A percentile compares a stretch with the other conserved stretches of the same genome.
These are phyloP conservation scores for Trematomus loennbergii DNA, from an alignment of 2,113 vertebrate species.

Conservation along the genomic window DNA sequence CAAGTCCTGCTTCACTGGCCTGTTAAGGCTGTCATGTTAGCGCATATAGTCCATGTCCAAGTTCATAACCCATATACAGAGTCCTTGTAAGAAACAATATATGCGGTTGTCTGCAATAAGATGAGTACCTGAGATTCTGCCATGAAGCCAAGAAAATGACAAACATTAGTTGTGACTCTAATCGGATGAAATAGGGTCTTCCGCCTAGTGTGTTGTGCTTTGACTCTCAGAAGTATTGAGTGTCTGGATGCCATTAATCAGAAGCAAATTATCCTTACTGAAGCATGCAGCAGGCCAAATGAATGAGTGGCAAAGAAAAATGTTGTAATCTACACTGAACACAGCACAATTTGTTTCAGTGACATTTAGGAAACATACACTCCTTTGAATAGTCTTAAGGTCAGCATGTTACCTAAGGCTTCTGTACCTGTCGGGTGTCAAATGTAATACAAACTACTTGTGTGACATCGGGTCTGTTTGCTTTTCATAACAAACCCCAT, in stretches of 20 bases:
- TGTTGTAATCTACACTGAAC: neutral
- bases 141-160: slow-evolving; percentile 55
- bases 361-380: neutral
- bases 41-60: slow-evolving; percentile 24
- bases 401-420: neutral
- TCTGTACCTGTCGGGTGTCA: neutral
- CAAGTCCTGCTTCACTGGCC: slow-evolving; percentile 48
- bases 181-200: slow-evolving; percentile 62
- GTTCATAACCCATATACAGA: slow-evolving; percentile 33
- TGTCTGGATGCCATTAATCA: slow-evolving; percentile 58
- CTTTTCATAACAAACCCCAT: neutral
- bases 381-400: neutral
- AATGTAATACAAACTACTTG: neutral
- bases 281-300: slow-evolving; percentile 3
- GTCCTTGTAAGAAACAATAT: slow-evolving; percentile 21
- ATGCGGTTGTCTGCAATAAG: slow-evolving; percentile 47
- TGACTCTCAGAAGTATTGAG: slow-evolving; percentile 38
- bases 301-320: slow-evolving; percentile 5
- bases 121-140: slow-evolving; percentile 52
- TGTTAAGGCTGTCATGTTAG: slow-evolving; percentile 49
- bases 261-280: slow-evolving; percentile 36
- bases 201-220: slow-evolving; percentile 30
- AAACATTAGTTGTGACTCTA: slow-evolving; percentile 59
- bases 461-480: neutral
- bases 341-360: neutral